Conservation (phyloP, 2,888 invertebrate species). For the Cerceris ruficornis region DNA sequence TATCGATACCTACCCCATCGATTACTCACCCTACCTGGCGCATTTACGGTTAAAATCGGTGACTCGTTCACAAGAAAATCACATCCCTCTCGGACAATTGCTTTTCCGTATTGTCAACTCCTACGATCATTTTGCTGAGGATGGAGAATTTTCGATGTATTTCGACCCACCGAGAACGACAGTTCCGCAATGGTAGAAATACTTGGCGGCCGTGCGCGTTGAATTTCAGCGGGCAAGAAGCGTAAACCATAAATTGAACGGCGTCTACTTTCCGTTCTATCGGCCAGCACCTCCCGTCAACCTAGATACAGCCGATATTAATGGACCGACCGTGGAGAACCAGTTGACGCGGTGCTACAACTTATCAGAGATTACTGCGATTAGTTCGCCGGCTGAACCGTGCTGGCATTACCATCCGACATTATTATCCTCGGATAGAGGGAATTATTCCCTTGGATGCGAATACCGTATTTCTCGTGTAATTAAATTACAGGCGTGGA, state of each 20-base stretch:
- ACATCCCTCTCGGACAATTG: too few species aligned
- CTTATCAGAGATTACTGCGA: conserved; percentile 48
- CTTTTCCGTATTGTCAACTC: too few species aligned
- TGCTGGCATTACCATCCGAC: conserved; percentile 24
- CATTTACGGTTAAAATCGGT: too few species aligned
- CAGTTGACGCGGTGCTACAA: conserved; percentile 38
- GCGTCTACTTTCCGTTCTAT: conserved; percentile 37
- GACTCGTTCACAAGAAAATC: too few species aligned
- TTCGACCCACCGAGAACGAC: not conserved
- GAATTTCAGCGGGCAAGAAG: conserved; percentile 2
- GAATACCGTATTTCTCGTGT: not conserved
- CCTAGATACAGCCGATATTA: conserved; percentile 55
- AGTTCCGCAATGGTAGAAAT: not conserved
- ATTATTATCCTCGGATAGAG: conserved; percentile 18
- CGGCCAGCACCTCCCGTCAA: conserved; percentile 36
- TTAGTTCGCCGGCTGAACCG: conserved; percentile 20
- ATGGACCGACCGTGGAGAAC: conserved; percentile 45
- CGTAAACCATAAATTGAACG: conserved; percentile 29
- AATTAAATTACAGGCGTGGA: not conserved
- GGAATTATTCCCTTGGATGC: not conserved
- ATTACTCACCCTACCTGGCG: too few species aligned
- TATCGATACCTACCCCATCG: too few species aligned
- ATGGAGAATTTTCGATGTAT: too few species aligned
- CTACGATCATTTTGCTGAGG: too few species aligned
- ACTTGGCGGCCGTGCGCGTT: conserved; percentile 10